Evolutionary conservation across 2,888 invertebrate species (phyloP).

Genomic region (Chrysopilus asiliformis): DNA sequence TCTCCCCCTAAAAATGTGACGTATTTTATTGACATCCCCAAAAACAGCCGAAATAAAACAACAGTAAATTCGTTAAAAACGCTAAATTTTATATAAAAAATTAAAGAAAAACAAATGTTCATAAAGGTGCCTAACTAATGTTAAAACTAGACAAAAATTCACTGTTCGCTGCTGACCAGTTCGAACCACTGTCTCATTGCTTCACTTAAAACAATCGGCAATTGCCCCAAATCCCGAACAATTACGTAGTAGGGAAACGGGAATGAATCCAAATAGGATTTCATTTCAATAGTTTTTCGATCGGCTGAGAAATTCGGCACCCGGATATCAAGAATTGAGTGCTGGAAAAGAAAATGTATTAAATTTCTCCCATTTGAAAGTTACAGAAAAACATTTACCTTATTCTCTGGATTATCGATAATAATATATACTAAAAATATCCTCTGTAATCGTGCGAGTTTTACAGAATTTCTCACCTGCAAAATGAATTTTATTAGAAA

Average conservation of each 20-base stretch:
- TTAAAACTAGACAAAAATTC: no score
- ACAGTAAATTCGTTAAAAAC: no score
- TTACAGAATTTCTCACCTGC: conserved; percentile 59
- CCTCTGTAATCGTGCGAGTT: conserved; percentile 63
- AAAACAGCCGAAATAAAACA: no score
- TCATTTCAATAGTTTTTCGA: conserved; percentile 46
- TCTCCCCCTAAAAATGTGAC: no score
- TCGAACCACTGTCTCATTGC: conserved; percentile 99
- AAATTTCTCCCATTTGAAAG: neutral
- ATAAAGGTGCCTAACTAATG: neutral
- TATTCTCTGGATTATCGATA: conserved; percentile 84
- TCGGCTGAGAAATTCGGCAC: conserved; percentile 56
- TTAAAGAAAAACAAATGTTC: no score
- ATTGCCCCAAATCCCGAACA: conserved; percentile 70
- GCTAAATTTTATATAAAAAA: no score
- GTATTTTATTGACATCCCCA: no score
- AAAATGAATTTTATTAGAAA: neutral
- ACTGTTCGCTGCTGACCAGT: conserved; percentile 49
- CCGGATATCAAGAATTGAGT: conserved; percentile 82
- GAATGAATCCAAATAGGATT: conserved; percentile 85
- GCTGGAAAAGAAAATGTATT: conserved; percentile 40
- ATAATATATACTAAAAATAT: conserved; percentile 93
- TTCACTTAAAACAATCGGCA: conserved; percentile 87
- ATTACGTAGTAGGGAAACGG: conserved; percentile 98
- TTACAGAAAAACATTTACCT: conserved; percentile 43